Evolutionary conservation across 2,888 invertebrate species (phyloP).

Genomic region (Dexiosoma caninum): DNA sequence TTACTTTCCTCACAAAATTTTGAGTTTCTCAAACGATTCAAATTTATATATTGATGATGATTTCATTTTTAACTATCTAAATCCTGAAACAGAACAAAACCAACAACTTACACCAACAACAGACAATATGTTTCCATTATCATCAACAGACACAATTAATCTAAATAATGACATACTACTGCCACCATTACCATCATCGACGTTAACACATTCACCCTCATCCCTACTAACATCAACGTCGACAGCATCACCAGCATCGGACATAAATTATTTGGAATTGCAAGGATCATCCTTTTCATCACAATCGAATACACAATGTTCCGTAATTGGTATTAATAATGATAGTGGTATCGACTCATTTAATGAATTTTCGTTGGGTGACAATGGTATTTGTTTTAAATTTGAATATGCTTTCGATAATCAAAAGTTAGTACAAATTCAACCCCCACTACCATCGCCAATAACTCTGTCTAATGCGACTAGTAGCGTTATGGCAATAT

Average conservation of each 20-base stretch:
- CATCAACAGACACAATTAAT: conserved; percentile 5
- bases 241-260: conserved; percentile 54
- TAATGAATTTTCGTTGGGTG: conserved; percentile 52
- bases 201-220: conserved; percentile 49
- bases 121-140: conserved; percentile 1
- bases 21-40: conserved; percentile 52
- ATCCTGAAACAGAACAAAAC: conserved; percentile 65
- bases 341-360: conserved; percentile 35
- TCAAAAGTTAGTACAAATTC: conserved; percentile 75
- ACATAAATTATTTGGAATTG: conserved; percentile 63
- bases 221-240: conserved; percentile 27
- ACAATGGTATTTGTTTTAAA: conserved; percentile 73
- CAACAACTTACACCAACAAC: conserved; percentile 54
- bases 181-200: conserved; percentile 39
- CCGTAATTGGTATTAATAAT: conserved; percentile 42
- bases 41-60: conserved; percentile 66
- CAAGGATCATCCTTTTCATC: conserved; percentile 16
- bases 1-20: conserved; percentile 44
- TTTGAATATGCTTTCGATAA: conserved; percentile 76
- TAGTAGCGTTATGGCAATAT: conserved; percentile 62
- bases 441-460: conserved; percentile 69
- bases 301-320: conserved; percentile 23
- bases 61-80: conserved; percentile 65
- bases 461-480: conserved; percentile 2
- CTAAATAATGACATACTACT: conserved; percentile 11